Percentiles rank a stretch among this genome's conserved stretches.
These are phyloP conservation scores for Yponomeuta evonymella DNA, from an alignment of 2,888 invertebrate species.

Conservation along the genomic window DNA sequence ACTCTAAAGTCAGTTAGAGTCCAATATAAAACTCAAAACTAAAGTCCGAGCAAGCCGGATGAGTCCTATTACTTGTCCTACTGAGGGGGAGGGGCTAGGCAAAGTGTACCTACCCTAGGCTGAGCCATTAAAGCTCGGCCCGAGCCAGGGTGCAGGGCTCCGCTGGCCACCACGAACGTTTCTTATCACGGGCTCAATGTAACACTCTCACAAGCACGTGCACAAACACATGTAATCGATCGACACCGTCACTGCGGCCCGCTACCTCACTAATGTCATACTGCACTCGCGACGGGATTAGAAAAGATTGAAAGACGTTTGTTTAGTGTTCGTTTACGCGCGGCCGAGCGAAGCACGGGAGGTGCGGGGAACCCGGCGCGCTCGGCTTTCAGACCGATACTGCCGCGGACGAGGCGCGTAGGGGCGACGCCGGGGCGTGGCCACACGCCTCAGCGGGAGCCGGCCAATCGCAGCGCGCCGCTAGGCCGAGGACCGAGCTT, in stretches of 20 bases:
- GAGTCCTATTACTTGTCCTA: neutral
- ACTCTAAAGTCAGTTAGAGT: neutral
- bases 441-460: conserved; percentile 42
- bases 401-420: conserved; percentile 56
- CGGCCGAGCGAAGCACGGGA: conserved; percentile 73
- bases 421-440: conserved; percentile 40
- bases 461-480: conserved; percentile 51
- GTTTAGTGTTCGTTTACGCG: conserved; percentile 55
- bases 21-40: neutral
- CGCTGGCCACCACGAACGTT: conserved; percentile 75
- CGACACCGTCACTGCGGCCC: conserved; percentile 74
- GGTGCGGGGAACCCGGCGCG: conserved; percentile 76
- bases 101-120: conserved; percentile 85
- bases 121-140: conserved; percentile 92
- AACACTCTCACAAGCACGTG: conserved; percentile 73
- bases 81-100: conserved; percentile 23
- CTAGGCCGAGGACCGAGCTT: conserved; percentile 33
- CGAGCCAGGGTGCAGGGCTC: conserved; percentile 77
- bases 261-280: conserved; percentile 76
- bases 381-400: conserved; percentile 75
- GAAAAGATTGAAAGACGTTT: conserved; percentile 26
- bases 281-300: conserved; percentile 68
- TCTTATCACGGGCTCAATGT: conserved; percentile 67
- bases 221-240: conserved; percentile 64
- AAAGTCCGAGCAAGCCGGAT: neutral